Conservation (phyloP, 2,888 invertebrate genomes). For the Idaea straminata region DNA sequence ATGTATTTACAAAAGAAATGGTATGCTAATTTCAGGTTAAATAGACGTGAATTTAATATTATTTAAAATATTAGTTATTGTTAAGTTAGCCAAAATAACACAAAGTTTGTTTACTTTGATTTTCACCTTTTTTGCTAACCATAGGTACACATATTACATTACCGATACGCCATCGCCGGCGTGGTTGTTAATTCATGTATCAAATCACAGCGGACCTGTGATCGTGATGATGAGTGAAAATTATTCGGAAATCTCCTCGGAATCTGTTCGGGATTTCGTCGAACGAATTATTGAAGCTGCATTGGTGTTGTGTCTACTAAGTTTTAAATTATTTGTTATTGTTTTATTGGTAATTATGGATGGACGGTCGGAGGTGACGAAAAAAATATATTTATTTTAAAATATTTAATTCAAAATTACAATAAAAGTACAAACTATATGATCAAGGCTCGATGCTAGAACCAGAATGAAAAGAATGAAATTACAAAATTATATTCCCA, state of each 20-base stretch:
- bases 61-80: too few species aligned
- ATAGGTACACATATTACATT: background rate
- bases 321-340: background rate
- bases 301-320: background rate
- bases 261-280: background rate
- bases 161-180: background rate
- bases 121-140: background rate
- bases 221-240: constrained; percentile 9
- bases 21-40: too few species aligned
- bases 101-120: background rate
- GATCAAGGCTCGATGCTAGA: too few species aligned
- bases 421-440: too few species aligned
- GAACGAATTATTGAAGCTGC: background rate
- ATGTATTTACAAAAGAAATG: too few species aligned
- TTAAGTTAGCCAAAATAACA: background rate
- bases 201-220: constrained; percentile 9
- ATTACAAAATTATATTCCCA: too few species aligned
- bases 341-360: too few species aligned
- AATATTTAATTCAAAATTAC: too few species aligned
- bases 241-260: background rate
- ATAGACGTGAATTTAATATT: too few species aligned
- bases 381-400: too few species aligned
- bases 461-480: too few species aligned
- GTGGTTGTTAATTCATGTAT: constrained; percentile 9
- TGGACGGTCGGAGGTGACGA: too few species aligned